A percentile compares a stretch with the other conserved stretches of the same genome.
Conservation (phyloP, 2,888 invertebrate species). For the Yponomeuta evonymella region DNA sequence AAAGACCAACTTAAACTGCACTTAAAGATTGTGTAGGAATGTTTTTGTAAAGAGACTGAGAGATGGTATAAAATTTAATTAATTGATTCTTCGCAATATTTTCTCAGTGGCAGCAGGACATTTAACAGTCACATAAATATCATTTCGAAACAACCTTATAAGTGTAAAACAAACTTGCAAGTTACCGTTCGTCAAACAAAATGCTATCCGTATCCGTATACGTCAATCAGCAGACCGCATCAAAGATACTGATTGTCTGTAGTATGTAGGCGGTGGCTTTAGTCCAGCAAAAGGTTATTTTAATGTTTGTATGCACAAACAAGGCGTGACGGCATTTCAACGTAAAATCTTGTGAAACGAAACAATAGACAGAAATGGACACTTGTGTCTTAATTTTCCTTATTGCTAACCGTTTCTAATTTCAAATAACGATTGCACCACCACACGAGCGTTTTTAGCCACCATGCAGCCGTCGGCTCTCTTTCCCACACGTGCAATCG, state of each 20-base stretch:
- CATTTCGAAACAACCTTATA: too few species aligned
- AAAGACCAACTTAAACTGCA: too few species aligned
- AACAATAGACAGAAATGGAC: background rate
- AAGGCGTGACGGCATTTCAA: background rate
- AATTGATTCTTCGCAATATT: too few species aligned
- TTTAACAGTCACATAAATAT: too few species aligned
- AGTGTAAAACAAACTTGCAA: too few species aligned
- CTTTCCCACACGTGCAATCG: background rate
- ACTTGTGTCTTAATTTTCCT: background rate
- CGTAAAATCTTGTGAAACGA: background rate
- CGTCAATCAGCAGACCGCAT: too few species aligned
- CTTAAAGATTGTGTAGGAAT: too few species aligned
- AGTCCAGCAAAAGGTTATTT: background rate
- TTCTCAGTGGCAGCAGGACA: too few species aligned
- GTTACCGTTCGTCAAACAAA: too few species aligned
- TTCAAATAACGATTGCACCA: constrained; percentile 3
- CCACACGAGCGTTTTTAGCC: background rate
- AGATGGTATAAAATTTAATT: too few species aligned
- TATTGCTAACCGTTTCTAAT: constrained; percentile 11
- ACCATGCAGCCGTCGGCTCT: background rate
- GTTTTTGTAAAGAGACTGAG: too few species aligned
- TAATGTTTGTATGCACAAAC: background rate
- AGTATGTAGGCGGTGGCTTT: background rate
- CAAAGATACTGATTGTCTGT: background rate
- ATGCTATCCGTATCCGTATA: too few species aligned